A percentile compares a stretch with the other conserved stretches of the same genome.
Conservation (phyloP, 2,888 invertebrate species). For the Ornithoptera alexandrae region DNA sequence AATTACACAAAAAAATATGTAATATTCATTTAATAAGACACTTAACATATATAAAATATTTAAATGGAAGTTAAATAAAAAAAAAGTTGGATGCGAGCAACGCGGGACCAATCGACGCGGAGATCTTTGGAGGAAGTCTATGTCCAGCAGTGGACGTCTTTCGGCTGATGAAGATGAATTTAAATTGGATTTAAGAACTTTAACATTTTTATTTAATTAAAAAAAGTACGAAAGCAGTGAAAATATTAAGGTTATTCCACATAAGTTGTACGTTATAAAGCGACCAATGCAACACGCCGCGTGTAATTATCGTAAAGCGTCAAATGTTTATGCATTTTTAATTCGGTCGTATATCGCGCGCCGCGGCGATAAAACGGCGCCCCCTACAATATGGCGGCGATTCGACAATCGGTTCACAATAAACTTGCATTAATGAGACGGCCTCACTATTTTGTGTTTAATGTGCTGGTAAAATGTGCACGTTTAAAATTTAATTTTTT, state of each 20-base stretch:
- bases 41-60: too few relatives aligned
- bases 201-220: too few relatives aligned
- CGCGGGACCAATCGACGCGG: too few relatives aligned
- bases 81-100: too few relatives aligned
- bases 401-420: conserved; percentile 65
- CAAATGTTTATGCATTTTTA: conserved; percentile 78
- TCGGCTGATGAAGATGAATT: too few relatives aligned
- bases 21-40: too few relatives aligned
- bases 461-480: conserved; percentile 30
- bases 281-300: conserved; percentile 63
- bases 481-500: conserved; percentile 22
- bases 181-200: too few relatives aligned
- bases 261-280: conserved; percentile 62
- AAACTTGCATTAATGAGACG: conserved; percentile 66
- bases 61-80: too few relatives aligned
- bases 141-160: too few relatives aligned
- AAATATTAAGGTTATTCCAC: conserved; percentile 37
- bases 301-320: conserved; percentile 75
- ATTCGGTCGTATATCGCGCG: conserved; percentile 68
- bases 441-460: conserved; percentile 40
- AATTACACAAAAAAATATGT: too few relatives aligned
- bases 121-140: too few relatives aligned
- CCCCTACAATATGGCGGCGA: conserved; percentile 49
- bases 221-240: neutral
- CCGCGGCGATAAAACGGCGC: conserved; percentile 58